Evolutionary conservation across 2,888 invertebrate species (phyloP).

Genomic region (Allacma fusca): DNA sequence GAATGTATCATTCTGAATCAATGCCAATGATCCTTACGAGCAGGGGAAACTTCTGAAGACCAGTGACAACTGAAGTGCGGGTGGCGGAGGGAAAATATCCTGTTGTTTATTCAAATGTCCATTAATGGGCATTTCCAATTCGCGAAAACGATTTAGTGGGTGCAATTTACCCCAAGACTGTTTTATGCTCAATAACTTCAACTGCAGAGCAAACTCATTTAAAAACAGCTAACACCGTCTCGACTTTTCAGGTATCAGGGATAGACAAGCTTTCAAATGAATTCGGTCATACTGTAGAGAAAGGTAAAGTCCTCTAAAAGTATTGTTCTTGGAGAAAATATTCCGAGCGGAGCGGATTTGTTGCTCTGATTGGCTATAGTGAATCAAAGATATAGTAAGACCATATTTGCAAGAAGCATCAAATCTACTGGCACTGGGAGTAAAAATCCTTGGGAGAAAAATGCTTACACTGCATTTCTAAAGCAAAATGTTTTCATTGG

Average conservation of each 20-base stretch:
- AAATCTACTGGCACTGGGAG: too few relatives aligned
- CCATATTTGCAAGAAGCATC: too few relatives aligned
- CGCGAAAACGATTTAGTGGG: constrained; percentile 8
- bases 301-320: too few relatives aligned
- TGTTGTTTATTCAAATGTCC: constrained; percentile 25
- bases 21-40: constrained; percentile 20
- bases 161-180: constrained; percentile 18
- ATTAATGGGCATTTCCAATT: constrained; percentile 13
- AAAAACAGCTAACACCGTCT: constrained; percentile 15
- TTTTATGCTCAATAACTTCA: constrained; percentile 23
- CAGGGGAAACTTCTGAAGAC: constrained; percentile 5
- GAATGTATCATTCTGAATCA: too few relatives aligned
- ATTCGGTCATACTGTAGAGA: constrained; percentile 19
- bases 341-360: too few relatives aligned
- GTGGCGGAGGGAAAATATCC: constrained; percentile 14
- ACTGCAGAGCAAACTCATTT: constrained; percentile 2
- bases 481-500: too few relatives aligned
- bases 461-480: too few relatives aligned
- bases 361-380: too few relatives aligned
- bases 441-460: too few relatives aligned
- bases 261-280: constrained; percentile 22
- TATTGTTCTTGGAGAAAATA: too few relatives aligned
- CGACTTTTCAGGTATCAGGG: neutral
- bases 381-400: too few relatives aligned
- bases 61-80: neutral